Conservation (phyloP, 2,797 vertebrate species). For the Mormyrus proboscirostris region DNA sequence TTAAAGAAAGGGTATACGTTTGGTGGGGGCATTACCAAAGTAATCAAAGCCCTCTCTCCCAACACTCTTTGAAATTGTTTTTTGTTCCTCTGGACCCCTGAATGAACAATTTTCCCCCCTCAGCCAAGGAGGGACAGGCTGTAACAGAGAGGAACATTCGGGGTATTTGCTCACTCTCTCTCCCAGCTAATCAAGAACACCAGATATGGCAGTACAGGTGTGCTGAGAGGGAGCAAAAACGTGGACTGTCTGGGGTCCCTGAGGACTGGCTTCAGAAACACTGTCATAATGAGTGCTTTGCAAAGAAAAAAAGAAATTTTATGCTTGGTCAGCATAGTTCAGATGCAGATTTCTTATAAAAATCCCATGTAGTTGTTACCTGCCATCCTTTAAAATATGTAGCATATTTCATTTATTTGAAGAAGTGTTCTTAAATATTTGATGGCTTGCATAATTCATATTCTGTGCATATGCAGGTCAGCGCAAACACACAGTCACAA, state of each 20-base stretch:
- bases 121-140: not conserved
- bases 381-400: not conserved
- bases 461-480: slow-evolving; percentile 44
- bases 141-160: not conserved
- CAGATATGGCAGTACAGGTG: not conserved
- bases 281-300: slow-evolving; percentile 27
- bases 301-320: not conserved
- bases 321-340: not conserved
- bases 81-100: not conserved
- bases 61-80: not conserved
- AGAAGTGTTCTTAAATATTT: slow-evolving; percentile 56
- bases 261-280: not conserved
- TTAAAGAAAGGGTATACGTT: not conserved
- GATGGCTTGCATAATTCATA: slow-evolving; percentile 56
- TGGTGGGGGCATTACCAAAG: not conserved
- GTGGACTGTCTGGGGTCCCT: not conserved
- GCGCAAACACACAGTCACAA: slow-evolving; percentile 28
- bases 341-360: slow-evolving; percentile 17
- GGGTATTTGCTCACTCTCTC: not conserved
- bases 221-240: not conserved
- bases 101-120: not conserved
- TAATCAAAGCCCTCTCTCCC: not conserved
- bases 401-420: not conserved
- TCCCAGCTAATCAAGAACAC: not conserved
- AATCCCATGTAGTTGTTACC: not conserved